phyloP scores from a whole-genome alignment of 2,888 invertebrate genomes.

The Panorpa germanica region DNA sequence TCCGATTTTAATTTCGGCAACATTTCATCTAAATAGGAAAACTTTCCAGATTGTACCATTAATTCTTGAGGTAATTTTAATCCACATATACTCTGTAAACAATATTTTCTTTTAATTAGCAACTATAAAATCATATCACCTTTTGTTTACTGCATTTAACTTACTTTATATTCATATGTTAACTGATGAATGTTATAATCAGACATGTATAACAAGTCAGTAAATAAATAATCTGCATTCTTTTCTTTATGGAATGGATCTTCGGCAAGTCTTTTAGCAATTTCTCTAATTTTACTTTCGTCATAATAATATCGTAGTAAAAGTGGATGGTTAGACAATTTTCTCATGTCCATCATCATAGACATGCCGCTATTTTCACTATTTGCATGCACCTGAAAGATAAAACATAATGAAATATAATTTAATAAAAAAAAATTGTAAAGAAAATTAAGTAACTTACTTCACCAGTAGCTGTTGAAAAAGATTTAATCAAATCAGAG shows the following conservation, averaged over 20 bases:
- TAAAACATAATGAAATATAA: too few species aligned
- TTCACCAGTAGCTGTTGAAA: constrained; percentile 38
- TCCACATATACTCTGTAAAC: constrained; percentile 36
- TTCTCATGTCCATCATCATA: constrained; percentile 87
- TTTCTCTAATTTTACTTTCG: constrained; percentile 37
- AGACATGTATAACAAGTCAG: constrained; percentile 73
- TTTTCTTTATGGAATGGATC: constrained; percentile 56
- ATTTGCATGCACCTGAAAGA: constrained; percentile 27
- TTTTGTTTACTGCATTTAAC: neutral
- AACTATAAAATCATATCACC: constrained; percentile 8
- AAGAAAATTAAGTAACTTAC: constrained; percentile 20
- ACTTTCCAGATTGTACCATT: constrained; percentile 76
- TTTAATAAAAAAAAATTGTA: too few species aligned
- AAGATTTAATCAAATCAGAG: constrained; percentile 46
- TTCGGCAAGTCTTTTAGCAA: constrained; percentile 48
- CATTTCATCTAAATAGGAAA: constrained; percentile 55
- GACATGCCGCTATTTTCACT: constrained; percentile 45
- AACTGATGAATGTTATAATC: constrained; percentile 83
- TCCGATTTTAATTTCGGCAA: constrained; percentile 51
- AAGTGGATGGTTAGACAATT: constrained; percentile 85
- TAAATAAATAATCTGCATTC: constrained; percentile 58
- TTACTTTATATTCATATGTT: constrained; percentile 34
- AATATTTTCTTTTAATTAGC: constrained; percentile 4
- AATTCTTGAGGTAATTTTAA: constrained; percentile 44
- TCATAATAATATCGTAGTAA: constrained; percentile 58